phyloP scores from a whole-genome alignment of 37 sponge, comb jelly and placozoan species.

The Halichondria panicea region DNA sequence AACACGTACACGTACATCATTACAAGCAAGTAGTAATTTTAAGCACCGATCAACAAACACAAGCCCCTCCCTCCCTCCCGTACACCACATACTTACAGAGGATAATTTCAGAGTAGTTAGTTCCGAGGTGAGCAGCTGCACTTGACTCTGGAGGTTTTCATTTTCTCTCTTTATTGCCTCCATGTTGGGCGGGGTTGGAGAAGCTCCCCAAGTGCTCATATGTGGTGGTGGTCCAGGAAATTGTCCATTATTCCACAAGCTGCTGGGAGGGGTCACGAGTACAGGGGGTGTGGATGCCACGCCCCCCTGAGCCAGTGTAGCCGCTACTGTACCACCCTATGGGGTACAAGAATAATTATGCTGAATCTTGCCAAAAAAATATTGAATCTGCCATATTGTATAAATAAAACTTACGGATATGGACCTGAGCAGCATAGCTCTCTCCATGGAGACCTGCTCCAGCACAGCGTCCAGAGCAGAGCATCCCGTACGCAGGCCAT shows the following conservation, averaged over 20 bases:
- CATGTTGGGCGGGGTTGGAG: not conserved
- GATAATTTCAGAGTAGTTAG: not conserved
- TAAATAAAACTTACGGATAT: too few species aligned
- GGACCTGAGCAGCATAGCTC: not conserved
- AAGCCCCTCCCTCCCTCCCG: too few species aligned
- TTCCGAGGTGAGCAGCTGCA: not conserved
- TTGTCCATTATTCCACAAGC: not conserved
- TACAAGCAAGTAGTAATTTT: too few species aligned
- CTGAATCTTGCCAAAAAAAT: not conserved
- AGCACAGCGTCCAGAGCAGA: not conserved
- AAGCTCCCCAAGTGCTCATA: not conserved
- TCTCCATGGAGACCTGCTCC: not conserved
- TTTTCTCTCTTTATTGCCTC: constrained; percentile 6
- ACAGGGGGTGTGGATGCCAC: not conserved
- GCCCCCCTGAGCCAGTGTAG: too few species aligned
- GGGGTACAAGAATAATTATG: too few species aligned
- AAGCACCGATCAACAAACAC: too few species aligned
- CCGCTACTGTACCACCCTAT: too few species aligned
- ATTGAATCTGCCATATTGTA: not conserved
- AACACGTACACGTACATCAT: too few species aligned
- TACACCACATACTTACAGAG: not conserved
- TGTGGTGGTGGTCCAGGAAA: constrained; percentile 1
- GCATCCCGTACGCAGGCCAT: not conserved
- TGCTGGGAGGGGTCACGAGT: not conserved
- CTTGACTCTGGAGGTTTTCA: not conserved